These are phyloP conservation scores for Diarsia brunnea DNA, from an alignment of 2,888 invertebrate genomes.

Conservation along the genomic window DNA sequence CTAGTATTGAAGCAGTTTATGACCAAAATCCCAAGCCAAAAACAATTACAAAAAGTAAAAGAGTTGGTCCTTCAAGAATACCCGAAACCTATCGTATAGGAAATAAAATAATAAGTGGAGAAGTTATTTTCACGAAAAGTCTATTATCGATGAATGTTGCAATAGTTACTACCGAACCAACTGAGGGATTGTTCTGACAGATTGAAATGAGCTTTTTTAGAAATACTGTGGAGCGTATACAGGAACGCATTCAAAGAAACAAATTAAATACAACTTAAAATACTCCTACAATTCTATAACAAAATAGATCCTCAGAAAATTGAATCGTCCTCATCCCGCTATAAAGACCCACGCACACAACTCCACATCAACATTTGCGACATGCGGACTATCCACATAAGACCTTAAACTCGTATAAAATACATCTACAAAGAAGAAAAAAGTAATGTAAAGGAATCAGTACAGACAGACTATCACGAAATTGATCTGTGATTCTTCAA, in stretches of 20 bases:
- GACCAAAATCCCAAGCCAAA: no score
- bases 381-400: constrained; percentile 84
- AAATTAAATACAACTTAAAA: constrained; percentile 47
- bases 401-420: constrained; percentile 89
- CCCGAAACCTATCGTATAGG: no score
- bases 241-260: constrained; percentile 18
- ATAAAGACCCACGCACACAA: constrained; percentile 66
- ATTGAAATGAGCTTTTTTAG: not conserved
- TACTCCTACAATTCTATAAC: constrained; percentile 56
- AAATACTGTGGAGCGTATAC: not conserved
- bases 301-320: constrained; percentile 62
- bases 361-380: constrained; percentile 69
- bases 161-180: not conserved
- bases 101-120: no score
- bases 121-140: no score
- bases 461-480: constrained; percentile 89
- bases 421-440: constrained; percentile 89
- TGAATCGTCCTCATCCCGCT: constrained; percentile 50
- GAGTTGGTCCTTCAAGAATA: no score
- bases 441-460: constrained; percentile 90
- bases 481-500: constrained; percentile 83
- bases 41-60: no score
- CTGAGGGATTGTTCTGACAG: not conserved
- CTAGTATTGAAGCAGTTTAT: no score
- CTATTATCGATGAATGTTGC: no score